Evolutionary conservation across 2,113 vertebrate genomes (phyloP), one percentile per base, ranked within the genome.

Genomic region (Talpa occidentalis): DNA sequence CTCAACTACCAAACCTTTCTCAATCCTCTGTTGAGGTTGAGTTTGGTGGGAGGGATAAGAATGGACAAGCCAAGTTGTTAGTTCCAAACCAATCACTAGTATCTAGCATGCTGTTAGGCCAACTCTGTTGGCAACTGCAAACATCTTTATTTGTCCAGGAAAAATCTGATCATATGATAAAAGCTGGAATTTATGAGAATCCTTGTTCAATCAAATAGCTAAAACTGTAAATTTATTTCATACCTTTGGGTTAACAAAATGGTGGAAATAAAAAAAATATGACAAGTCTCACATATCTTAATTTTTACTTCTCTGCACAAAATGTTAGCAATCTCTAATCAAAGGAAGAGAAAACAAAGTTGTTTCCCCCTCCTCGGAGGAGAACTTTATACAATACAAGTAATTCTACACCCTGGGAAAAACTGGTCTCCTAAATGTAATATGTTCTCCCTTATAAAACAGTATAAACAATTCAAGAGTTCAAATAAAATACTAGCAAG

Each of bases 181-280:
- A 96, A 96, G 42, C 42, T 92, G 95, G 79, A 98, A 95, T 97
- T 97, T 95, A 93, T 93, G 70, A 96, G 91, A 97, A 96, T 93
- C 5, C 14, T 85, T 82, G 69, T 97, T 93, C 88, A 96, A 96
- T 93, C 79, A 97, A 97, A 88, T 52, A 93, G 96, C 76, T 93
- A 35, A 95, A 97, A 93, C 88, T 95, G 91, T 95, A 95, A 96
- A 96, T 93, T 93, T 92, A 88, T 95, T 94, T 92, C 87, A 94
- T 88, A 92, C 87, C 76, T 93, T 77, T 62, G 70, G 52, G 52
- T 73, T 81, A 96, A 95, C 16, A 96, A 95, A 91, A 90, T 78
- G 60, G 78, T 90, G 9, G 73, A 82, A 96, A 66, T 91, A 83
- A 83, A 80, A 85, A 32, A 64, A 44, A 66, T 6, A 80, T 82